These are phyloP conservation scores for Podotricha telesiphe DNA, from an alignment of 2,888 invertebrate species.

Conservation along the genomic window DNA sequence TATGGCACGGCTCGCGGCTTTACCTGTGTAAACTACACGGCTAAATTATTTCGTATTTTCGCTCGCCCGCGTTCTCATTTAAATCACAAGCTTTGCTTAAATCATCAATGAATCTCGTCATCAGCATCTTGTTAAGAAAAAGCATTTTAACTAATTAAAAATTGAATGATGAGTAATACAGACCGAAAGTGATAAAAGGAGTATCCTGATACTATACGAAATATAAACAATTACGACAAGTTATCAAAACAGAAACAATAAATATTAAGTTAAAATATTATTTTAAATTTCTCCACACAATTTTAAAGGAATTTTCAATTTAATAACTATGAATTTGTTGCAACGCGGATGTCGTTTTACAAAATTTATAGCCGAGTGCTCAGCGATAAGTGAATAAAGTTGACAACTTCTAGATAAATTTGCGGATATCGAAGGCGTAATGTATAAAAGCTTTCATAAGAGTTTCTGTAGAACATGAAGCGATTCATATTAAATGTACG, in stretches of 20 bases:
- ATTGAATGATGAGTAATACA: no score
- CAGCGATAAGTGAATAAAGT: conserved; percentile 32
- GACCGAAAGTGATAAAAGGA: no score
- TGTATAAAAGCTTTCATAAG: conserved; percentile 14
- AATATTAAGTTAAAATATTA: conserved; percentile 15
- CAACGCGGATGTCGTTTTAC: conserved; percentile 23
- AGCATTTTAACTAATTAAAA: no score
- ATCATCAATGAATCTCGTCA: no score
- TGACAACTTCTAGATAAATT: conserved; percentile 25
- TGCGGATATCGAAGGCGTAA: conserved; percentile 17
- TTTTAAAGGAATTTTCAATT: conserved; percentile 23
- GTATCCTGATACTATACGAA: not conserved
- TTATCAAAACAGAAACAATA: not conserved
- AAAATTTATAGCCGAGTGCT: conserved; percentile 29
- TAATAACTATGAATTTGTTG: conserved; percentile 24
- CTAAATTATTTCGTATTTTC: no score
- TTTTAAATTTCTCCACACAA: conserved; percentile 17
- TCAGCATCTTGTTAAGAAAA: no score
- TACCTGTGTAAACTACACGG: no score
- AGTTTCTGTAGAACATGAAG: not conserved
- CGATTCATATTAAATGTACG: not conserved
- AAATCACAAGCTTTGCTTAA: no score
- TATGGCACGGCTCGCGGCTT: no score
- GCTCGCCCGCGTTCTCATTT: no score
- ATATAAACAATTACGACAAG: no score